These are phyloP conservation scores for Hippasteria phrygiana DNA, from an alignment of 53 echinoderm and acorn worm species.

Conservation along the genomic window DNA sequence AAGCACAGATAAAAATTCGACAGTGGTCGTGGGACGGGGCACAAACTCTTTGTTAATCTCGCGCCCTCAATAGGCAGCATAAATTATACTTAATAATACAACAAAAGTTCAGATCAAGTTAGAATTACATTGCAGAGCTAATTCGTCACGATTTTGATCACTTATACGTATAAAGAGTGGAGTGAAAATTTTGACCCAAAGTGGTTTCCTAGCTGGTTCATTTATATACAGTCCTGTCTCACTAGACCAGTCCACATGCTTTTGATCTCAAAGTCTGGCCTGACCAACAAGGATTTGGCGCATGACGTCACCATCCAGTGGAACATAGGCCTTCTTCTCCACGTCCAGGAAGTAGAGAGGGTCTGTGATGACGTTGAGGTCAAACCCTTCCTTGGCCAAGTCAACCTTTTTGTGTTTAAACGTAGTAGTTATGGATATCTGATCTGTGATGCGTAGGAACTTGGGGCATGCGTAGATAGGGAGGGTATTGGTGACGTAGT, in stretches of 20 bases:
- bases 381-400: slow-evolving; percentile 58
- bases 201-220: no score
- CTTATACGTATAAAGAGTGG: no score
- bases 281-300: slow-evolving; percentile 11
- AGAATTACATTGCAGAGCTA: no score
- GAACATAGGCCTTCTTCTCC: slow-evolving; percentile 39
- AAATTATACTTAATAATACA: no score
- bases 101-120: no score
- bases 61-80: no score
- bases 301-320: slow-evolving; percentile 22
- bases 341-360: slow-evolving; percentile 51
- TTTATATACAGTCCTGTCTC: no score
- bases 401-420: slow-evolving; percentile 61
- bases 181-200: no score
- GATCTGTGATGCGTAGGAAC: slow-evolving; percentile 54
- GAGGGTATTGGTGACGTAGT: slow-evolving; percentile 17
- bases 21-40: no score
- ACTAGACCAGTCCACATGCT: neutral
- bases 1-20: no score
- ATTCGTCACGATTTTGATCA: no score
- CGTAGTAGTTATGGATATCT: slow-evolving; percentile 49
- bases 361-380: slow-evolving; percentile 41
- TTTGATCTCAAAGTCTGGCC: neutral
- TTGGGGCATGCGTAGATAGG: slow-evolving; percentile 70
- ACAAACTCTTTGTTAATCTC: no score